Evolutionary conservation across 2,888 invertebrate species (phyloP).

Genomic region (Bellardia pandia): DNA sequence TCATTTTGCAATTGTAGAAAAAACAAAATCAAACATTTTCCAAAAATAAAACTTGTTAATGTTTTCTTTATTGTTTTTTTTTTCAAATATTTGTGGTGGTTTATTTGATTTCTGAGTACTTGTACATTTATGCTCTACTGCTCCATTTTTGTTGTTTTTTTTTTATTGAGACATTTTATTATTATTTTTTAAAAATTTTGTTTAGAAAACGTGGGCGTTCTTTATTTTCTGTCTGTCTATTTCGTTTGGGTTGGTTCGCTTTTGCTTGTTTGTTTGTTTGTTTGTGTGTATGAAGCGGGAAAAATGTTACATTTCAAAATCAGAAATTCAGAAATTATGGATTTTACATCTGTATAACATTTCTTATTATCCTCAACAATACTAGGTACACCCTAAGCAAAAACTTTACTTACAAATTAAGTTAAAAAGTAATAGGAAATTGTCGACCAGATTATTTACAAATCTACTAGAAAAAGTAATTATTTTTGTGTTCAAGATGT

Average conservation of each 20-base stretch:
- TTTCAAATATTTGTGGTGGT: neutral
- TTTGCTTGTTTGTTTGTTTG: neutral
- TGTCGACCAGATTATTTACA: no score
- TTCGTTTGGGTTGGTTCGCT: slow-evolving; percentile 14
- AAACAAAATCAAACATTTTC: slow-evolving; percentile 49
- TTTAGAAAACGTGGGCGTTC: slow-evolving; percentile 62
- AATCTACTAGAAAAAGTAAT: no score
- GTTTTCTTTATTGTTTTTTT: no score
- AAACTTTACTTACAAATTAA: no score
- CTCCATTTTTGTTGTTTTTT: slow-evolving; percentile 53
- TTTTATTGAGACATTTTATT: slow-evolving; percentile 7
- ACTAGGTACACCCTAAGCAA: slow-evolving; percentile 16
- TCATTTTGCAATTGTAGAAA: slow-evolving; percentile 50
- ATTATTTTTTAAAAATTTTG: slow-evolving; percentile 45
- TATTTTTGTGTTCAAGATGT: no score
- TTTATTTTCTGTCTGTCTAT: slow-evolving; percentile 43
- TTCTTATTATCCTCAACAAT: slow-evolving; percentile 3
- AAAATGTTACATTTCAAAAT: slow-evolving; percentile 66
- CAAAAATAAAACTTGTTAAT: slow-evolving; percentile 1
- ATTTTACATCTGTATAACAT: slow-evolving; percentile 24
- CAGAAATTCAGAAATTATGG: slow-evolving; percentile 49
- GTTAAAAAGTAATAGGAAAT: no score
- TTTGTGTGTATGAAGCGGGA: slow-evolving; percentile 20
- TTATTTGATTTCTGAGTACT: slow-evolving; percentile 36
- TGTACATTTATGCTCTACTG: slow-evolving; percentile 56